Base-by-base conservation (phyloP, 2,888 invertebrate species). In the Drosophila subsilvestris region DNA sequence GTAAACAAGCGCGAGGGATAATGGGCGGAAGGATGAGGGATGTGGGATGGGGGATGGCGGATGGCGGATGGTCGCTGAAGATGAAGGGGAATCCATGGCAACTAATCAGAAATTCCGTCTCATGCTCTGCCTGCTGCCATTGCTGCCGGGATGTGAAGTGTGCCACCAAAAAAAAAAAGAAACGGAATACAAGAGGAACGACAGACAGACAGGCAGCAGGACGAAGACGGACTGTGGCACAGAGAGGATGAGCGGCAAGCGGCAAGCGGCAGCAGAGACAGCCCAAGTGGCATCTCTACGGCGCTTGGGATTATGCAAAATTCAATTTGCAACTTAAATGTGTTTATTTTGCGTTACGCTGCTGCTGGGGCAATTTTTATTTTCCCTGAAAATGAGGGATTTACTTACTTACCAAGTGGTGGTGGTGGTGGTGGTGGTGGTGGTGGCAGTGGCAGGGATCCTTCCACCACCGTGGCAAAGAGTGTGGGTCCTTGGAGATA, bases 291-390 rank as follows among this genome's bases (percentile, higher is more conserved):
- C 62, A 53, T 55, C 55, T 55, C 74, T 47, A 55, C 66, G 50
- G 63, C 73, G 65, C 70, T 70, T 76, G 80, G 88, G 86, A 88
- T 89, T 90, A 89, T 90, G 86, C 80, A 83, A 86, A 90, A 90
- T 90, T 90, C 90, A 90, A 90, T 90, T 90, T 90, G 89, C 90
- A 90, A 89, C 85, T 90, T 90, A 85, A 90, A 90, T 90, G 89
- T 90, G 89, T 90, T 90, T 90, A 90, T 90, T 90, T 89, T 88
- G 88, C 86, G 86, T 89, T 90, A 82, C 87, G 88, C 85, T 66
- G 66, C 66, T 86, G 66, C 66, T 86, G 81, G 83, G 88, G 83
- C 84, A 83, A 85, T 83, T 82, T 87, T 80, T 88, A 86, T 86
- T 84, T 88, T 84, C 79, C 79, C 81, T 86, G 81, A 84, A 86